These are phyloP conservation scores for Thalassoma bifasciatum DNA, from an alignment of 2,113 vertebrate genomes.

Conservation along the genomic window DNA sequence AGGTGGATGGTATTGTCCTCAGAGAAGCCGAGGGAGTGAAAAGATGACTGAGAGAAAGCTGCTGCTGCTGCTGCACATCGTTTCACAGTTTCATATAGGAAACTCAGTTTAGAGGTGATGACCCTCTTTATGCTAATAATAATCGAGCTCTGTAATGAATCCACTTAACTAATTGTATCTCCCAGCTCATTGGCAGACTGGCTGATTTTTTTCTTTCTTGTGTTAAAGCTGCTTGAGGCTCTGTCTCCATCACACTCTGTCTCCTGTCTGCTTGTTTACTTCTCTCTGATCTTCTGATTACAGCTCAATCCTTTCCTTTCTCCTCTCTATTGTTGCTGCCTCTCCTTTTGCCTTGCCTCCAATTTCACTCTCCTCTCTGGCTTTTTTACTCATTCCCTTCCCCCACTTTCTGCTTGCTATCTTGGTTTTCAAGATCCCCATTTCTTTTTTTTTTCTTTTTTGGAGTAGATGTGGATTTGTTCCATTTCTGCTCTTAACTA, in stretches of 20 bases:
- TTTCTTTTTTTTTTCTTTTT: no score
- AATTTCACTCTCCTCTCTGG: neutral
- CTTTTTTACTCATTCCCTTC: constrained; percentile 40
- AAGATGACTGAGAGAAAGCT: constrained; percentile 24
- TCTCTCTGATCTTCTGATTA: constrained; percentile 53
- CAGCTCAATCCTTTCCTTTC: constrained; percentile 8
- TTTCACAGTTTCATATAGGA: constrained; percentile 42
- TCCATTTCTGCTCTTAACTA: constrained; percentile 12
- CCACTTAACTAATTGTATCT: constrained; percentile 55
- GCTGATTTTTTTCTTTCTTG: constrained; percentile 1
- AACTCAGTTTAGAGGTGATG: constrained; percentile 46
- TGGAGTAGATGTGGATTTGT: constrained; percentile 21
- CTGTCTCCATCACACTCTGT: constrained; percentile 14
- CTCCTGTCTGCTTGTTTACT: constrained; percentile 38
- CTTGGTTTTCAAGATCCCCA: constrained; percentile 8
- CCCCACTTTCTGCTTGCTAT: constrained; percentile 38
- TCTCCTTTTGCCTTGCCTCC: constrained; percentile 32
- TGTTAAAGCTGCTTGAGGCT: neutral
- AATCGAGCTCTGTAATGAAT: constrained; percentile 56
- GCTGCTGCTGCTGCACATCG: constrained; percentile 30
- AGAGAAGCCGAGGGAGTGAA: constrained; percentile 24
- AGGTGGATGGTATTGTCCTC: constrained; percentile 58
- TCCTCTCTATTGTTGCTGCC: constrained; percentile 33
- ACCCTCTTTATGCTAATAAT: constrained; percentile 59
- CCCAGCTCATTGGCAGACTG: constrained; percentile 9